A percentile compares a stretch with the other conserved stretches of the same genome.
Conservation (phyloP, 2,113 vertebrate species). For the Anoplopoma fimbria region DNA sequence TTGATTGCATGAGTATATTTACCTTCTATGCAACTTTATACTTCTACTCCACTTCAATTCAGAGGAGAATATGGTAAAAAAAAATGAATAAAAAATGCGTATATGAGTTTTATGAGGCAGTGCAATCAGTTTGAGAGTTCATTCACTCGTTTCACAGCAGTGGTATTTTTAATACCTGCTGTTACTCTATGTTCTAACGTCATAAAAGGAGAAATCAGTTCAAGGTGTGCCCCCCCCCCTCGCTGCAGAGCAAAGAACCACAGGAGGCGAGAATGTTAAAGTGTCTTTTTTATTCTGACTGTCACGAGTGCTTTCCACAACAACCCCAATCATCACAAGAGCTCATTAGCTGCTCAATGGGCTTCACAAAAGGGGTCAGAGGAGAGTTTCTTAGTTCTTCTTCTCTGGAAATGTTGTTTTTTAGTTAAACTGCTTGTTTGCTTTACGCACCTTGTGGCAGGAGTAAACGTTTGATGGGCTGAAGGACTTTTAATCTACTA, state of each 20-base stretch:
- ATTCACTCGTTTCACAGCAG: slow-evolving; percentile 13
- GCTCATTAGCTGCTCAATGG: slow-evolving; percentile 52
- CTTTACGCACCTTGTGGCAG: neutral
- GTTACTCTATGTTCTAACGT: neutral
- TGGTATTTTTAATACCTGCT: slow-evolving; percentile 26
- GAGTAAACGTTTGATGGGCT: neutral
- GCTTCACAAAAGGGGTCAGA: slow-evolving; percentile 36
- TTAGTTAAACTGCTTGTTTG: slow-evolving; percentile 3
- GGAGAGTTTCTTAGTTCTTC: neutral
- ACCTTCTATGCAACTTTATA: too few species aligned
- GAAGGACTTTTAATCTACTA: neutral
- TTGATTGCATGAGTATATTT: neutral
- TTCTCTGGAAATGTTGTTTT: neutral
- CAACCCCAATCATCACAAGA: slow-evolving; percentile 50
- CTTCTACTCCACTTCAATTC: too few species aligned
- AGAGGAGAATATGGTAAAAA: too few species aligned
- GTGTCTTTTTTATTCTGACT: neutral
- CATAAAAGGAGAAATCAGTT: neutral
- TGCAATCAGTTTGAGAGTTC: slow-evolving; percentile 28
- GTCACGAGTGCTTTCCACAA: slow-evolving; percentile 41
- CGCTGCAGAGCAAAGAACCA: neutral
- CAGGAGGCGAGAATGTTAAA: slow-evolving; percentile 1
- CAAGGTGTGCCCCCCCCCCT: neutral
- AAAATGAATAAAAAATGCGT: too few species aligned
- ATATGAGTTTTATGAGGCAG: neutral